A percentile compares a stretch with the other conserved stretches of the same genome.
Evolutionary conservation across 2,888 invertebrate genomes (phyloP).

Genomic region (Caenorhabditis becei): DNA sequence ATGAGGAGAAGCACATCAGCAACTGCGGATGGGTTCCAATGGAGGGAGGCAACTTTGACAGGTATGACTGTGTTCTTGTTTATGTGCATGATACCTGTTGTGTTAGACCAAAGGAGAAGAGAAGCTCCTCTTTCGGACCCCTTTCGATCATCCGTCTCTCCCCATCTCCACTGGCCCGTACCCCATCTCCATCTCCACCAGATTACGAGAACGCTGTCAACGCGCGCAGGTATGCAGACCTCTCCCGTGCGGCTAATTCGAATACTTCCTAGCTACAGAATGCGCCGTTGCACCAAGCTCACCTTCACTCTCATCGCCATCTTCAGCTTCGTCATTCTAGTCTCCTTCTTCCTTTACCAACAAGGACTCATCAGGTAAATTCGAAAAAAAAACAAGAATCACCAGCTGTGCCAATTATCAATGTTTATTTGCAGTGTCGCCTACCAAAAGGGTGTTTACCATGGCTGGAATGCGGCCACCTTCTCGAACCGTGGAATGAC

Average conservation of each 20-base stretch:
- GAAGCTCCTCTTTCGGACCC: slow-evolving; percentile 74
- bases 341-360: slow-evolving; percentile 69
- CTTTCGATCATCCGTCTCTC: slow-evolving; percentile 75
- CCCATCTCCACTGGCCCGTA: slow-evolving; percentile 72
- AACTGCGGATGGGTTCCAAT: slow-evolving; percentile 72
- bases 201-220: slow-evolving; percentile 71
- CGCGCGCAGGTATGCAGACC: slow-evolving; percentile 58
- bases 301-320: slow-evolving; percentile 65
- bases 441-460: slow-evolving; percentile 70
- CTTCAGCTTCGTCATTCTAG: slow-evolving; percentile 65
- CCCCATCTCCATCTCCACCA: slow-evolving; percentile 72
- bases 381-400: no score
- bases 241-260: no score
- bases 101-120: slow-evolving; percentile 71
- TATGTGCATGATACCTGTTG: background rate
- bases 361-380: slow-evolving; percentile 68
- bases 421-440: slow-evolving; percentile 59
- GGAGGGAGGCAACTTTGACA: slow-evolving; percentile 72
- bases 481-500: slow-evolving; percentile 69
- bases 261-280: slow-evolving; percentile 41
- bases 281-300: slow-evolving; percentile 67
- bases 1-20: slow-evolving; percentile 68
- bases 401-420: slow-evolving; percentile 1
- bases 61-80: slow-evolving; percentile 25
- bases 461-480: slow-evolving; percentile 71